These are phyloP conservation scores for Gambusia affinis DNA, from an alignment of 2,113 vertebrate species.

Conservation along the genomic window DNA sequence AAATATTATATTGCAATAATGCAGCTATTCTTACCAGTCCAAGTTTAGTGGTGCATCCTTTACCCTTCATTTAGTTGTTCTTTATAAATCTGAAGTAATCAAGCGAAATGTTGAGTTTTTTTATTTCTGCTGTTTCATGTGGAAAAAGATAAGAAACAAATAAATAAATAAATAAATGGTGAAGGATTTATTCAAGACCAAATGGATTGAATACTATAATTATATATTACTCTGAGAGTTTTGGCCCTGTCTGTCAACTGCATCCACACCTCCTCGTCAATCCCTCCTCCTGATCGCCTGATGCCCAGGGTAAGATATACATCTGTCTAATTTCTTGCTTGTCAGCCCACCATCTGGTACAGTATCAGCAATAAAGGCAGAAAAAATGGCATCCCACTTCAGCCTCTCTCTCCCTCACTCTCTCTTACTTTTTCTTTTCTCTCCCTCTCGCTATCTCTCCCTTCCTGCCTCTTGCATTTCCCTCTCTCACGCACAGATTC, in stretches of 20 bases:
- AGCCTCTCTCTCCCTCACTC: conserved; percentile 8
- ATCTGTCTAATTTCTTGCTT: conserved; percentile 76
- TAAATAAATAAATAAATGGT: background rate
- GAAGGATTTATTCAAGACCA: conserved; percentile 11
- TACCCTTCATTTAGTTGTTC: background rate
- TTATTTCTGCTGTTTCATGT: background rate
- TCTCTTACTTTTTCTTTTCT: conserved; percentile 14
- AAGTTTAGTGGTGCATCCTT: background rate
- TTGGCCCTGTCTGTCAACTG: conserved; percentile 18
- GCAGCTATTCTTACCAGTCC: background rate
- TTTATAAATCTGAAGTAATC: background rate
- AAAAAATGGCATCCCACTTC: conserved; percentile 37
- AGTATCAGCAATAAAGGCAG: conserved; percentile 57
- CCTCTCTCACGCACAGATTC: background rate
- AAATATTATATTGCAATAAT: background rate
- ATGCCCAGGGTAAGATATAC: conserved; percentile 64
- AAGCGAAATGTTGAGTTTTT: background rate
- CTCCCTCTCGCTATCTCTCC: conserved; percentile 2
- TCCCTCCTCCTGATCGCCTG: conserved; percentile 27
- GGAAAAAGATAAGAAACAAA: background rate
- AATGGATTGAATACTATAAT: conserved; percentile 17
- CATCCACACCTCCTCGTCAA: background rate
- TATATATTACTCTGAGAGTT: conserved; percentile 18
- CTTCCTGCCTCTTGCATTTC: background rate
- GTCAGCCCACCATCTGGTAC: conserved; percentile 73